Base-by-base conservation (phyloP, 2,797 vertebrate genomes). In the Clarias laeviceps region DNA sequence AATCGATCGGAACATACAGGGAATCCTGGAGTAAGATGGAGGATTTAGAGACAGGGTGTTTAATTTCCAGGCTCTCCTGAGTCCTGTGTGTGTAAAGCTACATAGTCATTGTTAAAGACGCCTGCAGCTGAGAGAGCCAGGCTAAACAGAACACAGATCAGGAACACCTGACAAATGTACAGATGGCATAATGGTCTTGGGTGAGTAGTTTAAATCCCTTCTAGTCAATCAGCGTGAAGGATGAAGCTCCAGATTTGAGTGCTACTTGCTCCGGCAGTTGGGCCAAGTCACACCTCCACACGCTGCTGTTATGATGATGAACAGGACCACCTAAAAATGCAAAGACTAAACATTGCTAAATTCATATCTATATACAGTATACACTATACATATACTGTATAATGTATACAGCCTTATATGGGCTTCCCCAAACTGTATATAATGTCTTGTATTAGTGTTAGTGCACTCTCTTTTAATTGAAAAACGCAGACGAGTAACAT, bases 201-300 rank as follows among this genome's bases (percentile, higher is more conserved):
- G 84, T 86, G 82, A 87, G 68, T 88, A 87, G 82, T 54, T 73
- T 70, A 66, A 86, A 90, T 92, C 89, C 88, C 90, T 92, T 91
- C 89, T 69, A 90, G 91, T 88, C 89, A 73, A 65, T 89, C 81
- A 84, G 82, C 65, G 85, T 85, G 86, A 87, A 68, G 83, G 86
- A 70, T 37, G 27, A 70, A 87, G 88, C 89, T 84, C 85, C 87
- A 27, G 80, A 86, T 87, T 70, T 54, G 37, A 68, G 22, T 88
- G 27, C 93, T 94, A 97, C 92, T 98, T 94, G 64, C 95, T 91
- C 91, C 97, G 95, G 85, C 98, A 99, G 45, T 7, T 90, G 8
- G 96, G 96, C 97, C 97, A 99, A n/a, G 90, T 94, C 79, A 99
- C 95, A 65, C 98, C 97, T 8, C 97, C 97, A 1, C 97, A 99